Evolutionary conservation across 2,888 invertebrate genomes (phyloP).

Genomic region (Hypercompe scribonia): DNA sequence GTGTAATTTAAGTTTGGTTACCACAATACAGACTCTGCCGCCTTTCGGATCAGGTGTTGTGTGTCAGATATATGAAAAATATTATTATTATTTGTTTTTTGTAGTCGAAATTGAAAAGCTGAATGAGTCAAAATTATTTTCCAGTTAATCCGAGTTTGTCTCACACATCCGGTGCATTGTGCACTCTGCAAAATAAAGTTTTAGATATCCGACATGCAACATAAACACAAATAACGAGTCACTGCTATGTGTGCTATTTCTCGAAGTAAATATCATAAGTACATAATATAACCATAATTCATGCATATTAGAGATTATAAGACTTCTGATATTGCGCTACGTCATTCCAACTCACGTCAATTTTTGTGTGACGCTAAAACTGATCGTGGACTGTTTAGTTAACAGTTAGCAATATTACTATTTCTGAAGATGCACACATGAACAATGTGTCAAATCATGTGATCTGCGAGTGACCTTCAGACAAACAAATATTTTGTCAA

Average conservation of each 20-base stretch:
- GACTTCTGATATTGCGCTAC: not conserved
- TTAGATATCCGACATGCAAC: not conserved
- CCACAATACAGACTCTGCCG: too few relatives aligned
- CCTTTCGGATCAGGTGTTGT: too few relatives aligned
- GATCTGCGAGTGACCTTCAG: conserved; percentile 39
- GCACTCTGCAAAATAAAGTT: not conserved
- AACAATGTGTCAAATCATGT: conserved; percentile 36
- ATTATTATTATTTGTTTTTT: too few relatives aligned
- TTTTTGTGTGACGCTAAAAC: conserved; percentile 14
- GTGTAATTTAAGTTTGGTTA: too few relatives aligned
- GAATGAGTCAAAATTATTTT: not conserved
- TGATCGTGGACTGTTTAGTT: conserved; percentile 32
- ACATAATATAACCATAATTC: too few relatives aligned
- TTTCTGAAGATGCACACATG: conserved; percentile 40
- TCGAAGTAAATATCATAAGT: not conserved
- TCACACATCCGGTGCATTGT: not conserved
- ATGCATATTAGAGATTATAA: too few relatives aligned
- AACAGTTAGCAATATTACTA: conserved; percentile 29
- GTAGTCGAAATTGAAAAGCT: not conserved
- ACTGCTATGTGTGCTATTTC: not conserved
- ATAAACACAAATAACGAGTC: not conserved
- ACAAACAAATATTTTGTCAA: conserved; percentile 31
- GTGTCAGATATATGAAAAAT: too few relatives aligned
- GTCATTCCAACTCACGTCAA: conserved; percentile 1
- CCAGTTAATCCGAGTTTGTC: not conserved